These are phyloP conservation scores for Grammomys surdaster DNA, from an alignment of 2,113 vertebrate species.

Conservation along the genomic window DNA sequence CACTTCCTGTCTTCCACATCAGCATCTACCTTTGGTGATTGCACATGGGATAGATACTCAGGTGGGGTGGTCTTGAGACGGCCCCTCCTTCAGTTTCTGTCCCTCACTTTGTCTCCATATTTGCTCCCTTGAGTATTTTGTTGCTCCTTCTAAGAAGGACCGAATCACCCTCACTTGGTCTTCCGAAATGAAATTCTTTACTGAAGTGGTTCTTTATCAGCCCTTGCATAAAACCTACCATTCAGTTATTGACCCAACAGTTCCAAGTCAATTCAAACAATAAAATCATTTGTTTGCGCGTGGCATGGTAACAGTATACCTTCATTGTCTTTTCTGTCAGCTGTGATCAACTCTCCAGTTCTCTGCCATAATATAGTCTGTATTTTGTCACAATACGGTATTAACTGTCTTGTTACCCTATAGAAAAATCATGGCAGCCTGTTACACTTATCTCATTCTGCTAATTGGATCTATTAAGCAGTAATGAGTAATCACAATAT, in stretches of 20 bases:
- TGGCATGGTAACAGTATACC: background rate
- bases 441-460: background rate
- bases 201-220: background rate
- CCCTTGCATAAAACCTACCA: background rate
- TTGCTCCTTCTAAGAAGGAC: too few relatives aligned
- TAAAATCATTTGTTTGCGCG: background rate
- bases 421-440: slow-evolving; percentile 24
- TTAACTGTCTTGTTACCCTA: background rate
- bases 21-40: too few relatives aligned
- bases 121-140: too few relatives aligned
- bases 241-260: background rate
- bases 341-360: background rate
- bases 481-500: background rate
- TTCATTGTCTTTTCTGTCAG: background rate
- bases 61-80: too few relatives aligned
- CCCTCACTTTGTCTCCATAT: too few relatives aligned
- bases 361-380: background rate
- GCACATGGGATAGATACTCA: too few relatives aligned
- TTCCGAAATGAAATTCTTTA: background rate
- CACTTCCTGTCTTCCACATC: too few relatives aligned
- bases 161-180: too few relatives aligned
- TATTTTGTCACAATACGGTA: background rate
- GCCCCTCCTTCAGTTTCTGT: too few relatives aligned
- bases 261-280: background rate
- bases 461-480: slow-evolving; percentile 29